Base-by-base conservation (phyloP, 2,888 invertebrate genomes). In the Drosophila anceps region DNA sequence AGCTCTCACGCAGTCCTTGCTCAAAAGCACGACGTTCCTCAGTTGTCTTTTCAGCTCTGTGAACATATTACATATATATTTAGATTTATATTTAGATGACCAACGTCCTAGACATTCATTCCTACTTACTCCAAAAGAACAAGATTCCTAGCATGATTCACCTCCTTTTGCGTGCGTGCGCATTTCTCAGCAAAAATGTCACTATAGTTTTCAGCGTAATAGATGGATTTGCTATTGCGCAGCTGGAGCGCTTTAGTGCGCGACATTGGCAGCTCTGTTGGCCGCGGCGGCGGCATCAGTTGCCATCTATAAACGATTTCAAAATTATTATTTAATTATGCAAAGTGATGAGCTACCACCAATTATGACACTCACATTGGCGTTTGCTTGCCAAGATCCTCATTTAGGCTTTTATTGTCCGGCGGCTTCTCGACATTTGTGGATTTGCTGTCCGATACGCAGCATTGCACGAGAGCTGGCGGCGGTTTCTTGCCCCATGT, bases 1-100 rank as follows among this genome's bases (percentile, higher is more conserved):
- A 93, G 92, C 81, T 94, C 91, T 90, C 94, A 90, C 90, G 94
- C 83, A 81, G 93, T 91, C 74, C 93, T 90, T 88, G 93, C 85
- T 91, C 94, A 92, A 84, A 93, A 92, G 90, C 93, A 92, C 91
- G 92, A 91, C 91, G 94, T 9, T 86, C 84, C 12, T 88, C 79
- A 0, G 85, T 77, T 4, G 76, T 55, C 44, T 86, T 82, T 27
- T 86, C 72, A 18, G 82, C 90, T 64, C 92, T 92, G 54, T 18
- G 35, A 24, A 18, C 10, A 20, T 5, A n/a, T 29, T 2, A 2
- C 10, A 12, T 8, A 48, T 8, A 48, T 6, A 39, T 35, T 43
- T 15, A 15, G 13, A 43, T 24, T 24, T 24, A 24, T 2, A 24
- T 24, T 24, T 1, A 10, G 20, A 10, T 31, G 27, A 57, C 13